Evolutionary conservation across 2,113 vertebrate species (phyloP).

Genomic region (Chionodraco myersi): DNA sequence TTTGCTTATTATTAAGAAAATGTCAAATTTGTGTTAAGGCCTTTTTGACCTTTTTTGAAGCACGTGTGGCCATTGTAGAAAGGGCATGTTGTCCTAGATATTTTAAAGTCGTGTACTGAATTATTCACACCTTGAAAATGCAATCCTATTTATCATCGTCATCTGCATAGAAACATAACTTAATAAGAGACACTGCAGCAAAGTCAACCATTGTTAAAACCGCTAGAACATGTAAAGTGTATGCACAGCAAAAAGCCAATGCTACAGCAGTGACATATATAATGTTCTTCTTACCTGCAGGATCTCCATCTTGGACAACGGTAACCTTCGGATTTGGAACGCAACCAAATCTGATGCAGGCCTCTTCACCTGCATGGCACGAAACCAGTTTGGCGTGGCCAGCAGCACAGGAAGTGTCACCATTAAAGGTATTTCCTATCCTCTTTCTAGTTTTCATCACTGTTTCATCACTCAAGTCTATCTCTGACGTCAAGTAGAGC

Average conservation of each 20-base stretch:
- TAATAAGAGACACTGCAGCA: conserved; percentile 44
- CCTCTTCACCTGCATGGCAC: conserved; percentile 92
- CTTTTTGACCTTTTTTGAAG: conserved; percentile 69
- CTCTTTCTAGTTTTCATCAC: conserved; percentile 16
- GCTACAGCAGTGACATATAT: not conserved
- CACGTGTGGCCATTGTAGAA: conserved; percentile 63
- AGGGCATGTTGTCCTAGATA: conserved; percentile 67
- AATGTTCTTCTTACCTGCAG: conserved; percentile 78
- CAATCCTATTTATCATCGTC: conserved; percentile 42
- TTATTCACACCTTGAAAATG: conserved; percentile 59
- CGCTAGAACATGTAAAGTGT: not conserved
- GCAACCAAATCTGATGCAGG: conserved; percentile 91
- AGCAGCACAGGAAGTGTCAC: conserved; percentile 92
- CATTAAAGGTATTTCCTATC: conserved; percentile 90
- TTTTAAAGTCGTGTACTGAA: conserved; percentile 51
- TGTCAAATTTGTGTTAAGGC: conserved; percentile 62
- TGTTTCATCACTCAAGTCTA: conserved; percentile 1
- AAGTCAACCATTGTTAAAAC: not conserved
- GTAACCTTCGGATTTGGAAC: conserved; percentile 92
- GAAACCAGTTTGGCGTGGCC: conserved; percentile 93
- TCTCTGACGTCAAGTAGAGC: not conserved
- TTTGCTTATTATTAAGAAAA: conserved; percentile 72
- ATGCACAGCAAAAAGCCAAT: not conserved
- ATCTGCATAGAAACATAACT: conserved; percentile 43
- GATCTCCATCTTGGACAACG: conserved; percentile 88